These are phyloP conservation scores for Epinotia bilunana DNA, from an alignment of 2,888 invertebrate species.

Conservation along the genomic window DNA sequence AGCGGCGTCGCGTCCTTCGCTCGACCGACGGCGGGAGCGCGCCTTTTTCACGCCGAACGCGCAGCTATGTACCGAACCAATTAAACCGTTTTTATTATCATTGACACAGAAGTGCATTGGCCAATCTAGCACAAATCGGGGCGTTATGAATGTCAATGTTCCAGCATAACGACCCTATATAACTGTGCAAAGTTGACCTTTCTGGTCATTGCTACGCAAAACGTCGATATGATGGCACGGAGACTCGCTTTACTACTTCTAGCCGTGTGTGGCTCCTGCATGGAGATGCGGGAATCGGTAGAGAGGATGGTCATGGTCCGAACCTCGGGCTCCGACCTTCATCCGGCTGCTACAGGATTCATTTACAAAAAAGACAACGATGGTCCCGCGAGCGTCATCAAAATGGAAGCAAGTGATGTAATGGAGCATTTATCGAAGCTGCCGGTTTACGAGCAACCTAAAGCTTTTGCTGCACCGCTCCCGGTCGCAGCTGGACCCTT, in stretches of 20 bases:
- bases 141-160: conserved; percentile 79
- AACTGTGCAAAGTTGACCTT: conserved; percentile 73
- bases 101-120: conserved; percentile 82
- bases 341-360: conserved; percentile 85
- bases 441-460: conserved; percentile 64
- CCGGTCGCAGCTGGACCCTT: conserved; percentile 64
- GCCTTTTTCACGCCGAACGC: conserved; percentile 56
- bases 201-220: conserved; percentile 69
- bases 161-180: conserved; percentile 77
- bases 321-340: conserved; percentile 84
- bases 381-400: conserved; percentile 76
- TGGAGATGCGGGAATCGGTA: conserved; percentile 79
- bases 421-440: conserved; percentile 73
- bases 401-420: conserved; percentile 77
- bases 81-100: conserved; percentile 81
- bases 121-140: conserved; percentile 75
- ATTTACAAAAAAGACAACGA: conserved; percentile 80
- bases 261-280: conserved; percentile 61
- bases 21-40: conserved; percentile 30
- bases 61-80: conserved; percentile 75
- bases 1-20: conserved; percentile 34
- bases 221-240: conserved; percentile 70
- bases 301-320: conserved; percentile 83
- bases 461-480: conserved; percentile 66
- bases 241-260: conserved; percentile 62